Percentiles rank a stretch among this genome's conserved stretches.
Conservation (phyloP, 2,888 invertebrate species). For the Yponomeuta cagnagella region DNA sequence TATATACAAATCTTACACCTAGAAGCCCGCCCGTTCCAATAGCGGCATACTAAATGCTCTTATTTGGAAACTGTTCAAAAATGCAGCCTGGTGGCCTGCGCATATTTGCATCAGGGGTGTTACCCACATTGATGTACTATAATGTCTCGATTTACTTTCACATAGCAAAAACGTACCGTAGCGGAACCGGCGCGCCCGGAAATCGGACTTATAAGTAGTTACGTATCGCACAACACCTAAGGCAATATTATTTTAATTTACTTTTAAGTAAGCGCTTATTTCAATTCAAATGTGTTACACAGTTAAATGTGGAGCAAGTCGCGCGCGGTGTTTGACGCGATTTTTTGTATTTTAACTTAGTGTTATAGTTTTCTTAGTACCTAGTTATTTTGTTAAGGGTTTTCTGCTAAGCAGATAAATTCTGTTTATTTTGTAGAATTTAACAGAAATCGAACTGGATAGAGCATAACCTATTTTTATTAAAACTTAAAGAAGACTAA, state of each 20-base stretch:
- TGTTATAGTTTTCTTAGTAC: neutral
- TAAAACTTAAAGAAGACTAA: too few species aligned
- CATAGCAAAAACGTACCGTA: constrained; percentile 9
- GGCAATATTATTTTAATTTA: neutral
- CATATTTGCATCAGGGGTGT: neutral
- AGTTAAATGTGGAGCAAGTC: neutral
- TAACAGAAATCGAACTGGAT: too few species aligned
- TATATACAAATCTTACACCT: too few species aligned
- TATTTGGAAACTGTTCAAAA: neutral
- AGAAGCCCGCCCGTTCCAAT: too few species aligned
- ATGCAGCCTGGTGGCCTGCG: neutral
- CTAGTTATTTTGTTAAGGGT: neutral
- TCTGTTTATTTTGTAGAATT: too few species aligned
- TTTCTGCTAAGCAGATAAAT: neutral
- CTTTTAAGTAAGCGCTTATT: neutral
- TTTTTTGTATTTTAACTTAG: neutral
- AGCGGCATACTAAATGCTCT: too few species aligned
- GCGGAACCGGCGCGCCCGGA: constrained; percentile 8
- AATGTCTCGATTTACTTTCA: constrained; percentile 9
- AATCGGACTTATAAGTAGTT: constrained; percentile 2
- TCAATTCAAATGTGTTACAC: neutral
- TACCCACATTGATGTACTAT: constrained; percentile 3
- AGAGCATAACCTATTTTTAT: too few species aligned
- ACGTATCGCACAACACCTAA: neutral
- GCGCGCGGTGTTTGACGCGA: neutral